phyloP scores from a whole-genome alignment of 2,888 invertebrate genomes.

The Lysandra coridon region DNA sequence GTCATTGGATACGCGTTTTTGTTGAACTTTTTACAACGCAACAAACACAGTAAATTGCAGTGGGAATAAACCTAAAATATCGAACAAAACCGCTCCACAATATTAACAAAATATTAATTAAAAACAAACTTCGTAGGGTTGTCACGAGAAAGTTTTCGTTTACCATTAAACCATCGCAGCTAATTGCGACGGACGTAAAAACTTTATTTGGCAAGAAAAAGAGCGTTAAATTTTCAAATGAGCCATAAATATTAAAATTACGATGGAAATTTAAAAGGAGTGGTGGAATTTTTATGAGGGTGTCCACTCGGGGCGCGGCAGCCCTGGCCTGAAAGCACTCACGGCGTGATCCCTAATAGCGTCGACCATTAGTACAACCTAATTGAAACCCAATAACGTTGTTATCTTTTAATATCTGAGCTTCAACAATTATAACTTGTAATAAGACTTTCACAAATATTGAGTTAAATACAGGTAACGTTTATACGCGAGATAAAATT shows the following conservation, averaged over 20 bases:
- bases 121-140: constrained; percentile 9
- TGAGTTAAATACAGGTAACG: not conserved
- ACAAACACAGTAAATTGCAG: not conserved
- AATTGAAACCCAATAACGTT: constrained; percentile 29
- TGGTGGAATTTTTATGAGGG: constrained; percentile 10
- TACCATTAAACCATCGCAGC: not conserved
- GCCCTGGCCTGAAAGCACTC: constrained; percentile 12
- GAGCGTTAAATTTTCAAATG: constrained; percentile 17
- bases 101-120: constrained; percentile 8
- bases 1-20: not conserved
- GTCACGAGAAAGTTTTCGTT: not conserved
- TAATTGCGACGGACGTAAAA: constrained; percentile 1
- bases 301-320: constrained; percentile 20
- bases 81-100: not conserved
- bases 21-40: not conserved
- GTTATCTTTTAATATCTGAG: constrained; percentile 28
- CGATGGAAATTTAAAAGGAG: not conserved
- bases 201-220: constrained; percentile 10
- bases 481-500: too few relatives aligned
- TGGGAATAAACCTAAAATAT: not conserved
- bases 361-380: constrained; percentile 19
- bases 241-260: constrained; percentile 9
- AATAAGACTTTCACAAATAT: constrained; percentile 15
- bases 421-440: constrained; percentile 26
- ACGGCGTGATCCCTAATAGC: not conserved